Evolutionary conservation across 2,888 invertebrate genomes (phyloP), one percentile per base, ranked within the genome.

Genomic region (Biston betularia): DNA sequence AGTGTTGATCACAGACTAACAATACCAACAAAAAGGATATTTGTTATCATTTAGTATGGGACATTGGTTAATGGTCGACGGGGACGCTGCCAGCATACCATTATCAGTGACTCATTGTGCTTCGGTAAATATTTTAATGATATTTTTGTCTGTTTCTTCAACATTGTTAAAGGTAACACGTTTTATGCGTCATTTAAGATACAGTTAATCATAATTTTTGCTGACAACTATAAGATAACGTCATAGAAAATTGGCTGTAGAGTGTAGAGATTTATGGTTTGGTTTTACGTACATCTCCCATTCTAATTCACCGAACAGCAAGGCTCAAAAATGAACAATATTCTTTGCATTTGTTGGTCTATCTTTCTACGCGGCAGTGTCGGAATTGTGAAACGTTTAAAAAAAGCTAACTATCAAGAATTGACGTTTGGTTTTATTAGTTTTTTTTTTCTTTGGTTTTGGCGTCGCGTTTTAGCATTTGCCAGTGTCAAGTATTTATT

Each of bases 21-120:
- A 86, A 86, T 72, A 92, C 90, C 89, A 89, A 90, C 89, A 86
- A 86, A 88, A 88, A 85, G 89, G 88, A 84, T 87, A 59, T 73
- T 90, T 87, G 84, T 92, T 93, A 93, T 92, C 92, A 89, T 85
- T 89, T 86, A 80, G 91, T 91, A 90, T 89, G 89, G 92, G 84
- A 86, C 86, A 83, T 85, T 84, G 79, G 88, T 85, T 89, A 89
- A 89, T 90, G 84, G 80, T 71, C 74, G 74, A 60, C 60, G 79
- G 86, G 86, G 80, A 92, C 89, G 90, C 82, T 77, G 72, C 74
- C 79, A 79, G 92, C 85, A 92, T 93, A 81, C 82, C 85, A 90
- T 92, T 93, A 93, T 93, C 93, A 63, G 70, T 89, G 88, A 88
- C 78, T 83, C 87, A 87, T 77, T 72, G 69, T 64, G 63, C 61